Conservation (phyloP, 2,797 vertebrate species). For the Caiman crocodilus region DNA sequence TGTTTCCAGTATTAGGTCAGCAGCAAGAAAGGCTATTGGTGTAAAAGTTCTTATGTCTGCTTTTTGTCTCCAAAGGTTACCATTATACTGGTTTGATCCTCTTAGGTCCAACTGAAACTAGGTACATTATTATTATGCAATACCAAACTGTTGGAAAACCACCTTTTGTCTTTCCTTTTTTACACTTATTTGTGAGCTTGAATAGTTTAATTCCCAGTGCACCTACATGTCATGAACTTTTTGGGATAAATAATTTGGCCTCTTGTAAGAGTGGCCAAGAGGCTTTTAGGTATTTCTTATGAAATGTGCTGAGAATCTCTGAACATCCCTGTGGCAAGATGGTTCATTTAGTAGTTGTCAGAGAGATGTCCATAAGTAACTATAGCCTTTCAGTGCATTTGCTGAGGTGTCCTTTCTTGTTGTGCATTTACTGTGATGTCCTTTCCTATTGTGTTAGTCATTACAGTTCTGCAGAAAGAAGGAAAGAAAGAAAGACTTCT, state of each 20-base stretch:
- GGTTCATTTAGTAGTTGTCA: not conserved
- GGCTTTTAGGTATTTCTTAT: not conserved
- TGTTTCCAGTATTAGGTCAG: not conserved
- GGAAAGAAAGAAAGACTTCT: not conserved
- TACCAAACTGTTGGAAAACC: not conserved
- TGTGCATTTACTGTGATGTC: not conserved
- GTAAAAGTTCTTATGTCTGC: not conserved
- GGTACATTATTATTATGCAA: not conserved
- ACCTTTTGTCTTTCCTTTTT: not conserved
- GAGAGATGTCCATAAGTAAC: not conserved
- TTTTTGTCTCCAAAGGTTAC: not conserved
- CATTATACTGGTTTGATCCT: not conserved
- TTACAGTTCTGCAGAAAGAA: not conserved
- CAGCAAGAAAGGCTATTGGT: not conserved
- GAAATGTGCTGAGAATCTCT: not conserved
- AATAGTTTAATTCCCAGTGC: not conserved
- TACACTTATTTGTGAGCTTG: not conserved
- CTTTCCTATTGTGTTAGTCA: conserved; percentile 19
- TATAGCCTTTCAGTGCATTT: not conserved
- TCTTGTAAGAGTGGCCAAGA: not conserved
- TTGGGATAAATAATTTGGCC: not conserved
- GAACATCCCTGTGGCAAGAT: not conserved
- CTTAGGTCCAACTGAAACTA: not conserved
- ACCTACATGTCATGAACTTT: not conserved
- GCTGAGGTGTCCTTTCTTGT: not conserved